A percentile compares a stretch with the other conserved stretches of the same genome.
phyloP scores from a whole-genome alignment of 2,113 vertebrate species.

The Smithornis capensis region DNA sequence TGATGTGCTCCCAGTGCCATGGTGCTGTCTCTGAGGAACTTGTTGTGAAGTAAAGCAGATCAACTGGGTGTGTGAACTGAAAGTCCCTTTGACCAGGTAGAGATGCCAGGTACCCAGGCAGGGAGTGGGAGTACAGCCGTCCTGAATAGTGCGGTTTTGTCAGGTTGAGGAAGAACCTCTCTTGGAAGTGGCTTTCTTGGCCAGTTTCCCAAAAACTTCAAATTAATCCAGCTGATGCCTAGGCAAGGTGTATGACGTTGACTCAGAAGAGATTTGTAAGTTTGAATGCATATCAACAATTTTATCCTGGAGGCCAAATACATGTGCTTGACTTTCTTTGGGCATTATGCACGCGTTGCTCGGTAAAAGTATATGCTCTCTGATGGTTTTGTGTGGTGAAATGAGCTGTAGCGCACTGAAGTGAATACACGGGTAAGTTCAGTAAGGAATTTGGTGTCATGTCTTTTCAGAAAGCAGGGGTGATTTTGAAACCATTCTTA shows the following conservation, averaged over 20 bases:
- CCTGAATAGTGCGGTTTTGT: not conserved
- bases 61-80: not conserved
- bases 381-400: not conserved
- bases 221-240: not conserved
- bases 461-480: not conserved
- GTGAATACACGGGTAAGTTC: not conserved
- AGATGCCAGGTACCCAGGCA: not conserved
- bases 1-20: not conserved
- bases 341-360: not conserved
- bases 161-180: not conserved
- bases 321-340: not conserved
- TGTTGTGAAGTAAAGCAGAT: not conserved
- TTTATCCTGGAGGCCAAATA: conserved; percentile 11
- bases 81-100: not conserved
- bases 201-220: not conserved
- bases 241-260: not conserved
- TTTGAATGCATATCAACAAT: not conserved
- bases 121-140: not conserved
- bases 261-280: not conserved
- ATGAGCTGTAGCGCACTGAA: not conserved
- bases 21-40: not conserved
- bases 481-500: not conserved
- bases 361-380: not conserved
- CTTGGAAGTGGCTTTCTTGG: not conserved
- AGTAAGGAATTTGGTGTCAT: not conserved